Conservation (phyloP, 2,888 invertebrate genomes). For the Dolichomitus sp. region DNA sequence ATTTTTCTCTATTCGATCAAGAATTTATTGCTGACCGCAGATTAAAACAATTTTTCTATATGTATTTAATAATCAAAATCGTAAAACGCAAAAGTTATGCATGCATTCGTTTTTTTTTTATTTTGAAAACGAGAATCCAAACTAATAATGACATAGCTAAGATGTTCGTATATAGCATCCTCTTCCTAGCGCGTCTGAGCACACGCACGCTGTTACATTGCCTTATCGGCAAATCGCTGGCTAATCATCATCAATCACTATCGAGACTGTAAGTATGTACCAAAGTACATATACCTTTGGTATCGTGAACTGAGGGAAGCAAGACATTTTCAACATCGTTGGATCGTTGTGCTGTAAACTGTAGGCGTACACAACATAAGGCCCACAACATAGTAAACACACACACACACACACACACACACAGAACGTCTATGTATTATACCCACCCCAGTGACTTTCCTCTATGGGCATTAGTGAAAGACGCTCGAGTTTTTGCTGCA, state of each 20-base stretch:
- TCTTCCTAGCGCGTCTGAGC: constrained; percentile 50
- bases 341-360: constrained; percentile 38
- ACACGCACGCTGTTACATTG: constrained; percentile 79
- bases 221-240: constrained; percentile 84
- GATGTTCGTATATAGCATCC: constrained; percentile 58
- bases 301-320: constrained; percentile 29
- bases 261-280: constrained; percentile 72
- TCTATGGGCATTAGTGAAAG: constrained; percentile 76
- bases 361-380: constrained; percentile 17
- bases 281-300: constrained; percentile 59
- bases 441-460: constrained; percentile 74
- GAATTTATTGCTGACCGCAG: background rate
- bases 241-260: constrained; percentile 86
- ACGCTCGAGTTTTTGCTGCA: constrained; percentile 68
- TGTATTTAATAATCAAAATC: constrained; percentile 43
- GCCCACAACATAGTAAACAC: constrained; percentile 43
- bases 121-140: constrained; percentile 69
- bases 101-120: constrained; percentile 50
- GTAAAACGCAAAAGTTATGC: background rate
- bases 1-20: no score
- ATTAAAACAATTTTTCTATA: background rate
- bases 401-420: constrained; percentile 3
- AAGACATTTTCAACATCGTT: constrained; percentile 56
- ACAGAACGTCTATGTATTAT: constrained; percentile 60
- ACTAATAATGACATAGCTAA: constrained; percentile 70